Conservation (phyloP, 2,797 vertebrate species). For the Gadopsis marmoratus region DNA sequence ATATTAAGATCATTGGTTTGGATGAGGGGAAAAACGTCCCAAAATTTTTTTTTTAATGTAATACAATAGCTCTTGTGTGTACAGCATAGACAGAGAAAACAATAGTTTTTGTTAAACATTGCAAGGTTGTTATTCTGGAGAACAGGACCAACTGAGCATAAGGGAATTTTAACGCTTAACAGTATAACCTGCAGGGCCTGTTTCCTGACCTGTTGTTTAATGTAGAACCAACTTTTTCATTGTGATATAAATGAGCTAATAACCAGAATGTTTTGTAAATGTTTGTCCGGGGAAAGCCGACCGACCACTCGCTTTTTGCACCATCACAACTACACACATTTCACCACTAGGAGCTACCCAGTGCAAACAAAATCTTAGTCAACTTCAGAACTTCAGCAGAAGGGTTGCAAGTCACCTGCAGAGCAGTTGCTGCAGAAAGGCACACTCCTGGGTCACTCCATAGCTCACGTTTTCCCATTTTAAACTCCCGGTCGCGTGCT, state of each 20-base stretch:
- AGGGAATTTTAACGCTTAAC: neutral
- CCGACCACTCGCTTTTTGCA: neutral
- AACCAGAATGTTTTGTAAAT: neutral
- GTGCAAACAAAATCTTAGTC: neutral
- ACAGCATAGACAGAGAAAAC: neutral
- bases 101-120: neutral
- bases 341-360: too few relatives aligned
- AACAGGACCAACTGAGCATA: neutral
- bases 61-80: neutral
- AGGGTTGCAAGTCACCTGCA: neutral
- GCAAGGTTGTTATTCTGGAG: neutral
- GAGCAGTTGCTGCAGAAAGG: neutral
- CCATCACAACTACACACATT: neutral
- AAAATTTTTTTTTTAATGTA: neutral
- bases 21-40: neutral
- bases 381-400: neutral
- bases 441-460: neutral
- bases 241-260: neutral
- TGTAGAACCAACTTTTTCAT: neutral
- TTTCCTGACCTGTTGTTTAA: neutral
- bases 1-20: neutral
- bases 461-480: slow-evolving; percentile 7
- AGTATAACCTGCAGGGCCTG: too few relatives aligned
- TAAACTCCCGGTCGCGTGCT: slow-evolving; percentile 21
- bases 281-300: neutral